These are phyloP conservation scores for Drosophila simulans DNA, from an alignment of 1,140 invertebrate species.

Conservation along the genomic window DNA sequence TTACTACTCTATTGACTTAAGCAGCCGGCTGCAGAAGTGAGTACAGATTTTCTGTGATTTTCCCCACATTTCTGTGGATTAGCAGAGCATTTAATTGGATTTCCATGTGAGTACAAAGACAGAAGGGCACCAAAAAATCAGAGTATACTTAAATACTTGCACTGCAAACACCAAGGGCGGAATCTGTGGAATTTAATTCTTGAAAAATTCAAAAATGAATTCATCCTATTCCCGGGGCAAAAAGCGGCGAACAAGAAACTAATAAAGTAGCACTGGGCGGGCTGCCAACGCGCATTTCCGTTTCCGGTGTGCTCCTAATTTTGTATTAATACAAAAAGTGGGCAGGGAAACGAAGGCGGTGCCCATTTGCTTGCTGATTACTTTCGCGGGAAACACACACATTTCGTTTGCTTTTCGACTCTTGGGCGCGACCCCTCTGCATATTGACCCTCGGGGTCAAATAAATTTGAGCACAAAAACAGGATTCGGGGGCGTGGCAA, in stretches of 20 bases:
- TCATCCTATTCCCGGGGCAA: constrained; percentile 22
- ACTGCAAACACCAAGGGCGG: neutral
- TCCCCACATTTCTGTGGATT: constrained; percentile 59
- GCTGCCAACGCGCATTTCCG: constrained; percentile 46
- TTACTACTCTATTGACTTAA: constrained; percentile 64
- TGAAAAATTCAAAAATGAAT: constrained; percentile 33
- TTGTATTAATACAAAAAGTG: constrained; percentile 46
- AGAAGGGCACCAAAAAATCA: neutral
- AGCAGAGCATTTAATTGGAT: constrained; percentile 67
- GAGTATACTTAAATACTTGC: neutral
- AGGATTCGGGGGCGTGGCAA: neutral
- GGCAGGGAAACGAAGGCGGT: neutral
- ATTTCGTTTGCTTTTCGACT: constrained; percentile 15
- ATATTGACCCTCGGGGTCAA: constrained; percentile 32
- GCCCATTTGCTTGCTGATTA: constrained; percentile 20
- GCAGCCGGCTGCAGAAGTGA: constrained; percentile 29
- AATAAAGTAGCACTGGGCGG: constrained; percentile 47
- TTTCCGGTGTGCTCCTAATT: constrained; percentile 48
- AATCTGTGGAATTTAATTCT: constrained; percentile 42
- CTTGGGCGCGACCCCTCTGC: constrained; percentile 14
- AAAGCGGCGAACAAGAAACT: constrained; percentile 22
- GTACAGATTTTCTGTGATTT: constrained; percentile 67
- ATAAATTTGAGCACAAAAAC: constrained; percentile 39
- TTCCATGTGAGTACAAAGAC: constrained; percentile 31
- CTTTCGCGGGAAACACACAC: constrained; percentile 19